Evolutionary conservation across 92 coral and sea anemone genomes (phyloP), one percentile per base, ranked within the genome.

Genomic region (Montipora capitata): DNA sequence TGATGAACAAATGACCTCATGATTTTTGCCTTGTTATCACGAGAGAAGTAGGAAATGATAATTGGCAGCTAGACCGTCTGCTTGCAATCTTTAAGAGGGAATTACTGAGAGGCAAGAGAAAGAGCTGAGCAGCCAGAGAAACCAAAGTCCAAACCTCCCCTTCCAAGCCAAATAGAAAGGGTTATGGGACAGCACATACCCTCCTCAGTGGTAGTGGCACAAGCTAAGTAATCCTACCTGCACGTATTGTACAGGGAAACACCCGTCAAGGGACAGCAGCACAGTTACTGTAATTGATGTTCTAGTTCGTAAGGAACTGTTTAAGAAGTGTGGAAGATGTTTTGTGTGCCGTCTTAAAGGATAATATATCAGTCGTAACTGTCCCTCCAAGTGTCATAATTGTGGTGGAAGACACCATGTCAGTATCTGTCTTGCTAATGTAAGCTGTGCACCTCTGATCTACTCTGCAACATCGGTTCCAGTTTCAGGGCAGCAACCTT

Each of bases 71-170:
- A 20, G 89, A 83, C 85, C 58, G 45, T 14, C 80, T 85, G 54
- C 59, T 85, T 8, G 15, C 57, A 2, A 52, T 59, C 12, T 77
- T 78, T 9, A 68, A 54, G 81, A 12, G 61, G 40, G 93, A 90
- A 56, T 61, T 83, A 27, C 35, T 27, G 35, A 27, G 93, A 89
- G 61, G 93, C 83, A 41, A 84, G 92, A 40, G 92, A 76, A 84
- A 85, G 93, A 84, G 82, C 80, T 51, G 7, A 2, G 72, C 1
- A 59, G 13, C 69, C 52, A 14, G 3, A 41, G 58, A 10, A 1
- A 17, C 12, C 3, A 10, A 35, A 72, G 18, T 5, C 15, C 91
- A 18, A 35, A 14, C 79, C 17, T n/a, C 20, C 4, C 79, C 58
- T 40, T 35, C 43, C 56, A 74, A 82, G 44, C 78, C 20, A 1